phyloP scores from a whole-genome alignment of 2,888 invertebrate genomes.

The Hydrotaea diabolus region DNA sequence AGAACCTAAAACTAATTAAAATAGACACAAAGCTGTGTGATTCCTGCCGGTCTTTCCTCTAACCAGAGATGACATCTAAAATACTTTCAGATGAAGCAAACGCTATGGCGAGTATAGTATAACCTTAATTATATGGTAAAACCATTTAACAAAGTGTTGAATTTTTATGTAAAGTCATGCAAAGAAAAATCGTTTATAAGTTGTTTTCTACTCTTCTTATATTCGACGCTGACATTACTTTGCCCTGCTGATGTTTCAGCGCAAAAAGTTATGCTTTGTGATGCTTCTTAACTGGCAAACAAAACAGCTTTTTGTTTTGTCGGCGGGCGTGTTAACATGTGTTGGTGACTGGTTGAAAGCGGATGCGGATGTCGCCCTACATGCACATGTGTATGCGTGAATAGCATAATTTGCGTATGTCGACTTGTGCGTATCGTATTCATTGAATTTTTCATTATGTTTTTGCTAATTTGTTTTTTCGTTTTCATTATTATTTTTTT shows the following conservation, averaged over 20 bases:
- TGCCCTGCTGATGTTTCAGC: background rate
- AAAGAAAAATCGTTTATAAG: constrained; percentile 52
- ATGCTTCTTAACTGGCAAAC: background rate
- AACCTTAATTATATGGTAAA: too few relatives aligned
- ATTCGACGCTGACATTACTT: constrained; percentile 6
- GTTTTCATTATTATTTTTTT: background rate
- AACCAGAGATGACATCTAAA: too few relatives aligned
- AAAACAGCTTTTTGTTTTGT: background rate
- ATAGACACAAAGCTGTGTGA: too few relatives aligned
- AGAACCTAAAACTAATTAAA: too few relatives aligned
- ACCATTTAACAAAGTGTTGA: constrained; percentile 27
- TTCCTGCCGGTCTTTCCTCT: too few relatives aligned
- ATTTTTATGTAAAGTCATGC: constrained; percentile 50
- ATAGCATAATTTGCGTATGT: background rate
- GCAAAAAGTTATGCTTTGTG: constrained; percentile 61
- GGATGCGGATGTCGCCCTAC: background rate
- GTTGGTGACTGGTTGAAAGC: background rate
- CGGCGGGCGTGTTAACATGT: constrained; percentile 33
- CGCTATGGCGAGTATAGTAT: too few relatives aligned
- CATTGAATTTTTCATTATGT: constrained; percentile 20
- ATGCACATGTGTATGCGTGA: background rate
- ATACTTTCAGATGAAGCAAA: too few relatives aligned
- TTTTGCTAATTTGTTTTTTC: constrained; percentile 16
- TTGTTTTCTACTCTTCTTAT: constrained; percentile 1
- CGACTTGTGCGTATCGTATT: background rate